Conservation (phyloP, 2,888 invertebrate species). For the Hypsopygia costalis region DNA sequence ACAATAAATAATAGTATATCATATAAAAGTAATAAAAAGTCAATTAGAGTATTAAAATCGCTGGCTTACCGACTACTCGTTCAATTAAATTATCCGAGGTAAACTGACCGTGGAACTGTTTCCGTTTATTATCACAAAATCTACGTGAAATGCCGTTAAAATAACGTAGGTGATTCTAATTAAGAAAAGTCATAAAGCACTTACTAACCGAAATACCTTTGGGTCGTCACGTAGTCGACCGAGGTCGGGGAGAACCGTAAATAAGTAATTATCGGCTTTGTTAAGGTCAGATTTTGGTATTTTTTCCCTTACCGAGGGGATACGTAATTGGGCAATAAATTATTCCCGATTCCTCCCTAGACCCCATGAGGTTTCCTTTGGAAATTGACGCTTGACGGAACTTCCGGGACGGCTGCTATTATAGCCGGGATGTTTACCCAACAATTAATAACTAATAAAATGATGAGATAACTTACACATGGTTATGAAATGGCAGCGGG, state of each 20-base stretch:
- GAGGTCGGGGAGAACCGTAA: constrained; percentile 31
- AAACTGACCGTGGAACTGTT: neutral
- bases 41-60: too few relatives aligned
- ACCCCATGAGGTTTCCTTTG: constrained; percentile 31
- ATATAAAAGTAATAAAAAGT: too few relatives aligned
- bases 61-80: neutral
- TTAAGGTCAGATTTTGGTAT: constrained; percentile 43
- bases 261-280: constrained; percentile 58
- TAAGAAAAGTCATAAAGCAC: constrained; percentile 29
- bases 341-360: constrained; percentile 45
- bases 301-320: constrained; percentile 40
- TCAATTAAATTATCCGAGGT: constrained; percentile 3
- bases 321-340: constrained; percentile 59
- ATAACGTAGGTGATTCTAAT: constrained; percentile 22
- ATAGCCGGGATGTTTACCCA: constrained; percentile 4
- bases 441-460: neutral
- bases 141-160: neutral
- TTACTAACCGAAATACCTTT: constrained; percentile 23
- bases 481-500: neutral
- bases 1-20: too few relatives aligned
- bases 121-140: constrained; percentile 2
- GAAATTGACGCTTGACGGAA: constrained; percentile 26
- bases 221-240: constrained; percentile 26
- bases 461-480: neutral
- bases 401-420: constrained; percentile 27